Conservation (phyloP, 2,888 invertebrate species). For the Acholoe squamosa region DNA sequence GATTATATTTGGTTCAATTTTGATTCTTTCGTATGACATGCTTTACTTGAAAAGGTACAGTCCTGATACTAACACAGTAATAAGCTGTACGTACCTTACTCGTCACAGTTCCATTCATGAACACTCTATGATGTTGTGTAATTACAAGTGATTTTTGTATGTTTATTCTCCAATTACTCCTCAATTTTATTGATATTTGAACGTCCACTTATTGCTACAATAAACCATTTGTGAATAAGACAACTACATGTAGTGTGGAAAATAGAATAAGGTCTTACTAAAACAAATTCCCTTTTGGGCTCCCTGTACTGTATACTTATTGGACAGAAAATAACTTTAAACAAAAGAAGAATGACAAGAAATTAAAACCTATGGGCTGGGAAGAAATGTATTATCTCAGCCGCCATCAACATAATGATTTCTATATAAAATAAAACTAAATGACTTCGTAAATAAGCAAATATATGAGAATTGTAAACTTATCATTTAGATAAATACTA, state of each 20-base stretch:
- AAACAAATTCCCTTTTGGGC: too few relatives aligned
- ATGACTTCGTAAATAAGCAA: background rate
- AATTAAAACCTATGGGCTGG: background rate
- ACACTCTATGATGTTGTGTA: conserved; percentile 56
- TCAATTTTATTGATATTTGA: conserved; percentile 26
- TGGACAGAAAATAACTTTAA: too few relatives aligned
- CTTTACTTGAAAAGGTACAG: conserved; percentile 49
- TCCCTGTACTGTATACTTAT: too few relatives aligned
- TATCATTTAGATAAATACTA: background rate
- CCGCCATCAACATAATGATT: background rate
- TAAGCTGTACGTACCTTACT: conserved; percentile 37
- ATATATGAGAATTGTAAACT: too few relatives aligned
- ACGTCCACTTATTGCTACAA: background rate
- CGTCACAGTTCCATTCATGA: conserved; percentile 54
- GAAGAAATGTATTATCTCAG: background rate
- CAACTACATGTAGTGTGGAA: background rate
- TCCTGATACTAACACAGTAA: conserved; percentile 43
- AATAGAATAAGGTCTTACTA: too few relatives aligned
- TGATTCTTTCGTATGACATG: conserved; percentile 51
- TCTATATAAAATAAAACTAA: background rate
- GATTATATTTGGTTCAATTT: conserved; percentile 43
- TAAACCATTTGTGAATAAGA: background rate
- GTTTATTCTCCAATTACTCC: conserved; percentile 35
- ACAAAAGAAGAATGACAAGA: background rate
- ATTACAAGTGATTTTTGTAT: conserved; percentile 54